Base-by-base conservation (phyloP, 2,797 vertebrate genomes). In the Antennarius maculatus region DNA sequence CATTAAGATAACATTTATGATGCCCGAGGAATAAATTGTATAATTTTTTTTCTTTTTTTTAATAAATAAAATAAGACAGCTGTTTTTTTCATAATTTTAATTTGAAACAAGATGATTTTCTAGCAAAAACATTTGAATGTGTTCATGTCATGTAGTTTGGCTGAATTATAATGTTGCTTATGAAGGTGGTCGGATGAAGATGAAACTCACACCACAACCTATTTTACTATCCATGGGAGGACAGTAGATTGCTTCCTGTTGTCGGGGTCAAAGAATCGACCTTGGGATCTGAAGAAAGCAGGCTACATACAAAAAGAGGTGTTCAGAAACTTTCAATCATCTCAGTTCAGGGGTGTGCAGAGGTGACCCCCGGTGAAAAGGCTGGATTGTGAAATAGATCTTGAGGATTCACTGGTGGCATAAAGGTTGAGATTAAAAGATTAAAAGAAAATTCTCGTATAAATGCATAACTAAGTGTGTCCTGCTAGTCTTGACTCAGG, bases 391-490 rank as follows among this genome's bases (percentile, higher is more conserved):
- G 54, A 59, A 76, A 65, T 17, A 62, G 64, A 71, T 54, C 37
- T 43, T n/a, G 13, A 55, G n/a, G 10, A 74, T 59, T 62, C 23
- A 45, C 48, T 6, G 29, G 45, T 69, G 41, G 15, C 18, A 7
- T 61, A 68, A 81, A 49, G 55, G 45, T 59, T 18, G 56, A 70
- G 70, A 74, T 80, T 61, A 78, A 83, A 81, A 80, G 65, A 76
- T 81, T 61, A 69, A 70, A 70, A 62, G 41, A 54, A 65, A 62
- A 66, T 55, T 75, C 62, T 71, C 71, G 29, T 52, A 64, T 56
- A 80, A 70, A 74, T 62, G 70, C 57, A 73, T 43, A 74, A 69
- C 18, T 54, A 53, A 66, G 63, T 49, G 57, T 46, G 12, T 76
- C 53, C 76, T 78, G 65, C 60, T 69, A 27, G 72, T 70, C 68